Evolutionary conservation across 2,888 invertebrate genomes (phyloP).

Genomic region (Drosophila gaucha): DNA sequence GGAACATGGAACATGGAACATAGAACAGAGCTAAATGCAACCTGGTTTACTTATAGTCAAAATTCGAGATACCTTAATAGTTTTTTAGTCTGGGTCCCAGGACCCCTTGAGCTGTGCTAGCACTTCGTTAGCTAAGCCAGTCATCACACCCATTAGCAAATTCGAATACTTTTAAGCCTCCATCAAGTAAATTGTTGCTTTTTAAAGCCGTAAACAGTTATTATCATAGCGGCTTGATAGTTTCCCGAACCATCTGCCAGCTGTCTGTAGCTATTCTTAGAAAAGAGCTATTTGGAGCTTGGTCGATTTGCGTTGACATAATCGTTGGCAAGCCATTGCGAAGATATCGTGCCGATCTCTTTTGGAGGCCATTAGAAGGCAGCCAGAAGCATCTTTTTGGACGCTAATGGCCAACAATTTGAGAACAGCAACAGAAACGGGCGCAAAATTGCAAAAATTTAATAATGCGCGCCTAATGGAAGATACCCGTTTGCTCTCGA

Average conservation of each 20-base stretch:
- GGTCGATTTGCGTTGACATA: slow-evolving; percentile 40
- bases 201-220: slow-evolving; percentile 5
- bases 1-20: too few relatives aligned
- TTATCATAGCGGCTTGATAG: background rate
- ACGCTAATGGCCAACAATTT: slow-evolving; percentile 63
- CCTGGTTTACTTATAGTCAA: too few relatives aligned
- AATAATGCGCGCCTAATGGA: slow-evolving; percentile 69
- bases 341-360: slow-evolving; percentile 13
- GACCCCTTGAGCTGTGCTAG: too few relatives aligned
- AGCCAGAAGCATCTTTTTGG: slow-evolving; percentile 41
- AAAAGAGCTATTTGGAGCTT: background rate
- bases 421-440: slow-evolving; percentile 33
- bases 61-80: too few relatives aligned
- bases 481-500: slow-evolving; percentile 26
- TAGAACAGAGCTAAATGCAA: too few relatives aligned
- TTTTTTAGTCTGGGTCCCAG: too few relatives aligned
- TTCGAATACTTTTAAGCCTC: slow-evolving; percentile 2
- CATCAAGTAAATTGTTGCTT: background rate
- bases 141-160: background rate
- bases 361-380: slow-evolving; percentile 22
- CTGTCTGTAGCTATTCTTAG: slow-evolving; percentile 31
- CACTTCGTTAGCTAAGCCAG: too few relatives aligned
- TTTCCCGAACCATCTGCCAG: background rate
- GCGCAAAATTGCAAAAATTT: slow-evolving; percentile 62
- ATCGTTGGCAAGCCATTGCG: slow-evolving; percentile 21